Conservation (phyloP, 1,140 invertebrate species). For the Luehdorfia chinensis region DNA sequence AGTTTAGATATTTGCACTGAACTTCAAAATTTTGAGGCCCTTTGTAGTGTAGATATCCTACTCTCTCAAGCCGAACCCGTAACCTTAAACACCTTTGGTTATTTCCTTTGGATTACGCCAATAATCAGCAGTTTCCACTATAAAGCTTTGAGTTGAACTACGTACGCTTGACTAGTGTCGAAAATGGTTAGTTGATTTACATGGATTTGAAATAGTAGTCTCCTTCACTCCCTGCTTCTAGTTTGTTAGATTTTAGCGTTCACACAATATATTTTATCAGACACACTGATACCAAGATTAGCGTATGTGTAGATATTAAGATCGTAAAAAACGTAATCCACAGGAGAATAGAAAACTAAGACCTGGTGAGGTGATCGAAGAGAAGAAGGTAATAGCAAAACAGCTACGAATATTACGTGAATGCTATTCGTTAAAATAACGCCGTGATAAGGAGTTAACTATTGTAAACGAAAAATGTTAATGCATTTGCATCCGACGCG, state of each 20-base stretch:
- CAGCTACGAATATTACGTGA: constrained; percentile 64
- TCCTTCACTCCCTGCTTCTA: constrained; percentile 64
- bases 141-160: constrained; percentile 47
- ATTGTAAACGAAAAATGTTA: constrained; percentile 47
- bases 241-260: constrained; percentile 35
- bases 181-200: constrained; percentile 44
- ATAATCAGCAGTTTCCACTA: constrained; percentile 45
- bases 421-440: constrained; percentile 68
- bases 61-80: constrained; percentile 74
- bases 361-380: constrained; percentile 93
- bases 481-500: constrained; percentile 66
- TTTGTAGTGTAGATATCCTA: constrained; percentile 54
- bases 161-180: constrained; percentile 48
- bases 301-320: constrained; percentile 60
- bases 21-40: constrained; percentile 19
- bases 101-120: constrained; percentile 45
- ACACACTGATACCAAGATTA: constrained; percentile 30
- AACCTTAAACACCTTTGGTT: constrained; percentile 56
- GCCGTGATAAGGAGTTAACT: constrained; percentile 69
- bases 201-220: constrained; percentile 48
- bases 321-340: constrained; percentile 72
- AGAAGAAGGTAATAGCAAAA: constrained; percentile 97
- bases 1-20: constrained; percentile 23
- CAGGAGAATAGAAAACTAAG: constrained; percentile 88
- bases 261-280: constrained; percentile 28